These are phyloP conservation scores for Hedya salicella DNA, from an alignment of 2,888 invertebrate species.

Conservation along the genomic window DNA sequence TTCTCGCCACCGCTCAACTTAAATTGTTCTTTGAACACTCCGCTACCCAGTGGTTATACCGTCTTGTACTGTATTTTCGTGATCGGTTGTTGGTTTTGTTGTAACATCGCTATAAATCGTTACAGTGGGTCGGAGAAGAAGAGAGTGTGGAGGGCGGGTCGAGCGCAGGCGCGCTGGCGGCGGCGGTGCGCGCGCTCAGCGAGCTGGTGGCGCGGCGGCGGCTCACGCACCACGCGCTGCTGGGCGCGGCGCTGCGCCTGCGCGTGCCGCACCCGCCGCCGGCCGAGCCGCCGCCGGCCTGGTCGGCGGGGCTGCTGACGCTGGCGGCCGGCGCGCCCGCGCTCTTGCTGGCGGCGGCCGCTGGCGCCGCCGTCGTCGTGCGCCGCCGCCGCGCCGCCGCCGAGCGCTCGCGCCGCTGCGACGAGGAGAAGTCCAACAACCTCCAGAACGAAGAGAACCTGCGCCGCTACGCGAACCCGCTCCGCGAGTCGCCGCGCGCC, in stretches of 20 bases:
- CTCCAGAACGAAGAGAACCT: constrained; percentile 96
- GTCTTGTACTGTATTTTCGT: no score
- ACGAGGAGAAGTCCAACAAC: constrained; percentile 96
- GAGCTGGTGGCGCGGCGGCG: constrained; percentile 74
- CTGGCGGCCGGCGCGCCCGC: constrained; percentile 85
- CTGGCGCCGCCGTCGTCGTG: constrained; percentile 59
- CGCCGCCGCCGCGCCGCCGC: constrained; percentile 74
- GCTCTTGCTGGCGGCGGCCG: constrained; percentile 54
- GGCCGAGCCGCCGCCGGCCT: constrained; percentile 46
- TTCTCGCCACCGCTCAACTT: no score
- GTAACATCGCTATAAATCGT: constrained; percentile 1
- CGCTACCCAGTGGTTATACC: no score
- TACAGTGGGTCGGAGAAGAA: constrained; percentile 76
- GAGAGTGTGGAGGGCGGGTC: constrained; percentile 61
- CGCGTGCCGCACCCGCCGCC: constrained; percentile 59
- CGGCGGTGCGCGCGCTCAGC: constrained; percentile 70
- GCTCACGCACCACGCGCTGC: constrained; percentile 70
- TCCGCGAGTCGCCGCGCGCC: constrained; percentile 85
- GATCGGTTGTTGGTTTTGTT: no score
- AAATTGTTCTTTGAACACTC: no score
- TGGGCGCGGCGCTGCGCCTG: constrained; percentile 72
- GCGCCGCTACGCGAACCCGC: constrained; percentile 91
- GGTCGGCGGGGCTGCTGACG: constrained; percentile 84
- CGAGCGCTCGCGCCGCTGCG: constrained; percentile 87
- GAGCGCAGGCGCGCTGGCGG: constrained; percentile 61